Percentiles rank a stretch among this genome's conserved stretches.
phyloP scores from a whole-genome alignment of 2,888 invertebrate genomes.

The Leptodirus hochenwartii region DNA sequence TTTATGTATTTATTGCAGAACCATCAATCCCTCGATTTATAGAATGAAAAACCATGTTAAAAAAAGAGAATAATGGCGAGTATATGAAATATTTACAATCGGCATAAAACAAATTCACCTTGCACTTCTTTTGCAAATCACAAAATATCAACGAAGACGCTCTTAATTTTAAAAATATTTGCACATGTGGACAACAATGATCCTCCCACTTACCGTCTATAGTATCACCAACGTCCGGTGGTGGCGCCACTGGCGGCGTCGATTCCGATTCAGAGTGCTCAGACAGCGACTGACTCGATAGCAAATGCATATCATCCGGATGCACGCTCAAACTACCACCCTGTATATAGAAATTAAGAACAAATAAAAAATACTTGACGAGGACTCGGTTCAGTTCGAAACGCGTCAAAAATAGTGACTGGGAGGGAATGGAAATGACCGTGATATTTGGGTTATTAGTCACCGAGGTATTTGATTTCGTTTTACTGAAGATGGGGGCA shows the following conservation, averaged over 20 bases:
- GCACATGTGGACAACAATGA: no score
- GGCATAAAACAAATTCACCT: no score
- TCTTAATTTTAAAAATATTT: conserved; percentile 19
- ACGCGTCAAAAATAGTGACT: not conserved
- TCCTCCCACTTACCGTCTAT: conserved; percentile 48
- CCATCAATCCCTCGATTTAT: no score
- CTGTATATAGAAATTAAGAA: conserved; percentile 14
- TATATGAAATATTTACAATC: no score
- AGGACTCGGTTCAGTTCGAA: not conserved
- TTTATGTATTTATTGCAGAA: no score
- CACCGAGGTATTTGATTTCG: not conserved
- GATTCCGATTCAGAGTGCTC: conserved; percentile 40
- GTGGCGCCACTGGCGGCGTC: conserved; percentile 40
- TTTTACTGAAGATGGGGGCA: no score
- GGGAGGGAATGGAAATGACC: not conserved
- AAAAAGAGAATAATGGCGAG: no score
- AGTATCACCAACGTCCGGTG: conserved; percentile 52
- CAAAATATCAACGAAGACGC: no score
- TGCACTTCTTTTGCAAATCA: no score
- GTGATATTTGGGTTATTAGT: not conserved
- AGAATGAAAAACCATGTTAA: no score
- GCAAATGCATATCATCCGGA: conserved; percentile 28
- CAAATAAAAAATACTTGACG: conserved; percentile 5
- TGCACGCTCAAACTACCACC: conserved; percentile 32
- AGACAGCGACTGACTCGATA: conserved; percentile 40